phyloP scores from a whole-genome alignment of 2,888 invertebrate genomes.

The Drosophila mayaguana region DNA sequence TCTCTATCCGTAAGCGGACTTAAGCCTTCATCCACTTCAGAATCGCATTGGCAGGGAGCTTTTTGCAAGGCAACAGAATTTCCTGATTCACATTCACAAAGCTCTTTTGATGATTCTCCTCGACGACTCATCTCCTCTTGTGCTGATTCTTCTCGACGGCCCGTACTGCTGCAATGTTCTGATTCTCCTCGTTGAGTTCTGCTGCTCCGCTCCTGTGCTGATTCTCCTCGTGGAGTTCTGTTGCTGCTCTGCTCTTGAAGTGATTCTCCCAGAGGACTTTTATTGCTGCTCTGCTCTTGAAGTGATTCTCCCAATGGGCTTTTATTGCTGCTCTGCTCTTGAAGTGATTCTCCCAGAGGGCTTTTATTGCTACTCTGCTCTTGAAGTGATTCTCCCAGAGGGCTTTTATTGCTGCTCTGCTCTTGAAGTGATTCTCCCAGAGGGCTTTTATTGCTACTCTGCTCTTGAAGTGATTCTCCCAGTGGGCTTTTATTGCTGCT shows the following conservation, averaged over 20 bases:
- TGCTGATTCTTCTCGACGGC: not conserved
- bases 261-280: not conserved
- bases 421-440: not conserved
- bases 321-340: not conserved
- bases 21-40: slow-evolving; percentile 3
- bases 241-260: not conserved
- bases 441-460: not conserved
- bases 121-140: not conserved
- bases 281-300: not conserved
- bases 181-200: not conserved
- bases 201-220: not conserved
- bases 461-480: not conserved
- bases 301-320: too few species aligned
- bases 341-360: too few species aligned
- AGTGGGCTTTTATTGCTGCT: not conserved
- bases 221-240: not conserved
- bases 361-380: not conserved
- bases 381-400: too few species aligned
- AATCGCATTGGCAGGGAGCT: not conserved
- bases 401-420: not conserved
- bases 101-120: not conserved
- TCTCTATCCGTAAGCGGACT: slow-evolving; percentile 45
- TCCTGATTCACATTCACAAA: not conserved
- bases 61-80: not conserved
- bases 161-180: not conserved